These are phyloP conservation scores for Apogon hyalosoma DNA, from an alignment of 2,797 vertebrate species.

Conservation along the genomic window DNA sequence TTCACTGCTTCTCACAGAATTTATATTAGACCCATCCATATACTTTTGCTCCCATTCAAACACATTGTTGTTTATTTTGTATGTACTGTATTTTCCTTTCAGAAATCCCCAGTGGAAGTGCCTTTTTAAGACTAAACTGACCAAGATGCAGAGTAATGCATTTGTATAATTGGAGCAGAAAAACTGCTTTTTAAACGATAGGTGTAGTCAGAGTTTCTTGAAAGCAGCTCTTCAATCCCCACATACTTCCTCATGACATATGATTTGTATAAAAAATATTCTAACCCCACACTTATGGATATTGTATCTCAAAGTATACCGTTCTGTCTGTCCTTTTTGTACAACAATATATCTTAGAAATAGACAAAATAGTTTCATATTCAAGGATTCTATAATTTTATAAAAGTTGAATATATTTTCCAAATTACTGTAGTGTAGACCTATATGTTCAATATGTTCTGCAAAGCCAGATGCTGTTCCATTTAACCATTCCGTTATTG, in stretches of 20 bases:
- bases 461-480: slow-evolving; percentile 21
- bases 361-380: background rate
- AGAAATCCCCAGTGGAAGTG: slow-evolving; percentile 9
- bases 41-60: background rate
- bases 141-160: slow-evolving; percentile 10
- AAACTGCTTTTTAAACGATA: slow-evolving; percentile 4
- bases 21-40: background rate
- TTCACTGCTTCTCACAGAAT: background rate
- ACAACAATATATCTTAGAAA: background rate
- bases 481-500: slow-evolving; percentile 35
- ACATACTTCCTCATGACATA: slow-evolving; percentile 1
- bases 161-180: slow-evolving; percentile 9
- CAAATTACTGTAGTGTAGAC: background rate
- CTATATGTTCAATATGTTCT: slow-evolving; percentile 29
- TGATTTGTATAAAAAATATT: slow-evolving; percentile 7
- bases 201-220: slow-evolving; percentile 2
- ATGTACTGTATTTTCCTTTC: slow-evolving; percentile 5
- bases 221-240: background rate
- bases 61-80: background rate
- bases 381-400: slow-evolving; percentile 10
- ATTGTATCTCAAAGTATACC: background rate
- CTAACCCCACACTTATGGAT: background rate
- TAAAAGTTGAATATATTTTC: slow-evolving; percentile 24
- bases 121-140: slow-evolving; percentile 25
- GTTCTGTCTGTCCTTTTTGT: background rate